These are phyloP conservation scores for Acheta domesticus DNA, from an alignment of 2,888 invertebrate genomes.

Conservation along the genomic window DNA sequence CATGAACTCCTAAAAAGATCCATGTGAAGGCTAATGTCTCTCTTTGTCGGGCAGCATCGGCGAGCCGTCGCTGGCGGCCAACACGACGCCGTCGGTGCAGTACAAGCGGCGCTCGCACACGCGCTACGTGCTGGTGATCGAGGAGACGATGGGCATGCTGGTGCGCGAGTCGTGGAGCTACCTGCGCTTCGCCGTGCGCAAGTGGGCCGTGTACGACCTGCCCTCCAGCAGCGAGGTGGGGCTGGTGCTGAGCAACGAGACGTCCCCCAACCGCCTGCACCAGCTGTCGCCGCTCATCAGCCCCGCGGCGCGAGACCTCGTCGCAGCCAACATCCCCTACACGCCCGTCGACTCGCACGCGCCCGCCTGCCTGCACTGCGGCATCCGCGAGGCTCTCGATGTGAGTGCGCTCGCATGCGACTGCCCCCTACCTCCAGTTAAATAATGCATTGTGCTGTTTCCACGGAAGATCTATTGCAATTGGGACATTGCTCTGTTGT, in stretches of 20 bases:
- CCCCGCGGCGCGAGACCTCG: conserved; percentile 46
- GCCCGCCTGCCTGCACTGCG: conserved; percentile 52
- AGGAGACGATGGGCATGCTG: conserved; percentile 58
- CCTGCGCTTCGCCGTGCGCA: conserved; percentile 54
- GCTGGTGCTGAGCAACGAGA: conserved; percentile 50
- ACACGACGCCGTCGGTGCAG: conserved; percentile 51
- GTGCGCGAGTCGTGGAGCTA: conserved; percentile 59
- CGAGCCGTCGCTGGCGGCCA: conserved; percentile 39
- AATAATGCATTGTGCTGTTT: no score
- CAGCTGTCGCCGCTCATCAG: conserved; percentile 45
- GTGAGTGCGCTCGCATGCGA: conserved; percentile 36
- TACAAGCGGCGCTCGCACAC: conserved; percentile 55
- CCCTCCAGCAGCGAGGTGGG: conserved; percentile 53
- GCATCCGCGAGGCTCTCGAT: conserved; percentile 45
- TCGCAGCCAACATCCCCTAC: conserved; percentile 53
- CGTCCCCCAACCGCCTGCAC: conserved; percentile 44
- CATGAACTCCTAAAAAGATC: background rate
- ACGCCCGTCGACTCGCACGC: conserved; percentile 52
- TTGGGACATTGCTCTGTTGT: no score
- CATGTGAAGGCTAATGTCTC: background rate
- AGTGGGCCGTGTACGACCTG: conserved; percentile 57
- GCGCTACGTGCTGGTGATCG: conserved; percentile 56
- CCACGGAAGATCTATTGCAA: no score
- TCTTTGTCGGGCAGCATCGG: conserved; percentile 21
- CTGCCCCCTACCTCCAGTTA: no score